These are phyloP conservation scores for Solenodon paradoxus DNA, from an alignment of 2,113 vertebrate genomes.

Conservation along the genomic window DNA sequence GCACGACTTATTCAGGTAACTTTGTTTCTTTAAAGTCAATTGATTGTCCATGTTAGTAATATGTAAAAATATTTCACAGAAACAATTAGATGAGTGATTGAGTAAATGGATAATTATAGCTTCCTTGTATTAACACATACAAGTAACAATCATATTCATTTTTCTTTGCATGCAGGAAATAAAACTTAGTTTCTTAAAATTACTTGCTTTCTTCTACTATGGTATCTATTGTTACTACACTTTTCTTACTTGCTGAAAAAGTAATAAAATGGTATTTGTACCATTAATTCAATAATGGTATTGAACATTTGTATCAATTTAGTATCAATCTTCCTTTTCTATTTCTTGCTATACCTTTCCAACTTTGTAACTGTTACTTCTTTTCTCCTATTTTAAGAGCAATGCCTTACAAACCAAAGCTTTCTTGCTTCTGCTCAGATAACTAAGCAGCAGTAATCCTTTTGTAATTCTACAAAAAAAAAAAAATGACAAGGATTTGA, in stretches of 20 bases:
- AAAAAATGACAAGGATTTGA: neutral
- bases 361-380: neutral
- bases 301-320: neutral
- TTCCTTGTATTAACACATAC: neutral
- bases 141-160: neutral
- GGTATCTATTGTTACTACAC: neutral
- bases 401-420: neutral
- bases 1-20: neutral
- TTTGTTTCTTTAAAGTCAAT: neutral
- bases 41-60: neutral
- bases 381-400: neutral
- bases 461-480: neutral
- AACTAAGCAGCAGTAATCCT: neutral
- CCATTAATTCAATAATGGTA: neutral
- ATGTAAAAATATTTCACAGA: neutral
- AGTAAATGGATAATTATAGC: neutral
- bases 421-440: neutral
- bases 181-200: neutral
- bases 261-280: neutral
- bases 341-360: neutral
- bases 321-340: neutral
- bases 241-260: neutral
- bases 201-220: neutral
- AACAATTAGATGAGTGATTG: neutral
- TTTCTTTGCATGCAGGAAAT: neutral